Conservation (phyloP, 30 jellyfish, hydroid and myxozoan species). For the Turritopsis rubra region DNA sequence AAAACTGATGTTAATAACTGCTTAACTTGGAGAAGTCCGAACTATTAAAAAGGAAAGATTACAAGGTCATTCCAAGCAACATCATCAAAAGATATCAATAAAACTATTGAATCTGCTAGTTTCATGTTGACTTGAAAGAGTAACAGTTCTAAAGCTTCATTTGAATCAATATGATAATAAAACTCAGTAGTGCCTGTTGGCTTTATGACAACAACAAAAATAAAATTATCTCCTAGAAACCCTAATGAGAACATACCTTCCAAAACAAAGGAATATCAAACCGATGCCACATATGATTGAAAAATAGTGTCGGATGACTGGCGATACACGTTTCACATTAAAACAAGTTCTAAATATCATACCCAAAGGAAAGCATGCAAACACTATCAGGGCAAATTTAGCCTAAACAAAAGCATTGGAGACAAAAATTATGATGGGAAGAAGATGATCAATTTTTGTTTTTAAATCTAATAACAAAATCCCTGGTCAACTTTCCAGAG, state of each 20-base stretch:
- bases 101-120: too few species aligned
- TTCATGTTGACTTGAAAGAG: too few species aligned
- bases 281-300: slow-evolving; percentile 18
- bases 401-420: not conserved
- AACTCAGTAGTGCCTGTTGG: too few species aligned
- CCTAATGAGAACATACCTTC: not conserved
- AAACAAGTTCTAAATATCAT: not conserved
- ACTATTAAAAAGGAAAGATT: not conserved
- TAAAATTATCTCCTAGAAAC: too few species aligned
- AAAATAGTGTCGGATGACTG: slow-evolving; percentile 15
- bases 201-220: too few species aligned
- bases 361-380: slow-evolving; percentile 14
- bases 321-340: slow-evolving; percentile 10
- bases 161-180: too few species aligned
- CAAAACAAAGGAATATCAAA: not conserved
- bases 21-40: not conserved
- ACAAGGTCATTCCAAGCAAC: not conserved
- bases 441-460: not conserved
- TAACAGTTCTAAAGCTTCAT: too few species aligned
- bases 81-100: too few species aligned
- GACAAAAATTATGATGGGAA: not conserved
- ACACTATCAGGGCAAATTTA: not conserved
- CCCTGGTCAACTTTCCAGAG: not conserved
- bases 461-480: too few species aligned
- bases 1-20: not conserved